These are phyloP conservation scores for Pseudopleuronectes americanus DNA, from an alignment of 2,797 vertebrate genomes.

Conservation along the genomic window DNA sequence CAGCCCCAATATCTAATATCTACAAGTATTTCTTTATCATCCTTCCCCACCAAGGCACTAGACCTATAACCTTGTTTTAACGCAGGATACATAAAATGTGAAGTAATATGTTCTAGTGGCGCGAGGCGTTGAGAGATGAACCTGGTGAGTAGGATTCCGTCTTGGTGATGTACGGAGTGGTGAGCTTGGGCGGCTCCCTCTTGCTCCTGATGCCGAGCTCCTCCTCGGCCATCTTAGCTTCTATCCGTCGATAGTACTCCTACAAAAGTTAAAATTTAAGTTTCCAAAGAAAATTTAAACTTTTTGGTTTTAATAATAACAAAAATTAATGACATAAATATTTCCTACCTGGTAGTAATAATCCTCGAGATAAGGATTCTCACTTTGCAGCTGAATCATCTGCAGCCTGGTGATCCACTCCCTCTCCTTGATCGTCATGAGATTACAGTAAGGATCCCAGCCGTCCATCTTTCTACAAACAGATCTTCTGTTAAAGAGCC, in stretches of 20 bases:
- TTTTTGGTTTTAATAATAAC: not conserved
- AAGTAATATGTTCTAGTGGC: no score
- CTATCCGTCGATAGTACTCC: constrained; percentile 91
- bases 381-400: constrained; percentile 97
- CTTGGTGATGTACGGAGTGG: constrained; percentile 94
- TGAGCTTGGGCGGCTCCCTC: constrained; percentile 89
- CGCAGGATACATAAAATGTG: no score
- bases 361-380: constrained; percentile 90
- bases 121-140: constrained; percentile 45
- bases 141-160: constrained; percentile 89
- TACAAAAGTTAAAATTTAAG: constrained; percentile 46
- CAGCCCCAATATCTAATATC: no score
- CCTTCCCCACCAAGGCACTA: no score
- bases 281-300: not conserved
- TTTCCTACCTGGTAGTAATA: constrained; percentile 86
- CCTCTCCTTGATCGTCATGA: constrained; percentile 94
- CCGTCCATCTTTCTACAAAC: constrained; percentile 82
- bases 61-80: no score
- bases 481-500: not conserved
- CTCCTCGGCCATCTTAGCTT: constrained; percentile 88
- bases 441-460: constrained; percentile 86
- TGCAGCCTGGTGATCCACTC: constrained; percentile 94
- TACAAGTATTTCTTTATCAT: no score
- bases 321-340: not conserved
- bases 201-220: constrained; percentile 87